Conservation (phyloP, 1,140 invertebrate species). For the Bombus balteatus region DNA sequence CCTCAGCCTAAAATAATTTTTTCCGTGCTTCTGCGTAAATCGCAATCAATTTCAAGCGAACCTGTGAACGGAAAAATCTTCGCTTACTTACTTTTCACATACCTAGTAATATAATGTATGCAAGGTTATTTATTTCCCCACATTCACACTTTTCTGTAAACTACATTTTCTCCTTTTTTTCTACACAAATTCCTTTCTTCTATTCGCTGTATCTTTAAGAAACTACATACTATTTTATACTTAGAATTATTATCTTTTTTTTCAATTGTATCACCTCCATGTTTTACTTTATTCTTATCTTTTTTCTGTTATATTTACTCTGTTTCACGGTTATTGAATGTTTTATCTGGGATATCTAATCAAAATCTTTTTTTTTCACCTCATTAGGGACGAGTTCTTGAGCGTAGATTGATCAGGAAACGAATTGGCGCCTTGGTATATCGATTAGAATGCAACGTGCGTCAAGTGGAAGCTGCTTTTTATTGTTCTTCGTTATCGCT, state of each 20-base stretch:
- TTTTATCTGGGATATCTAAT: conserved; percentile 47
- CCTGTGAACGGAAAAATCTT: no score
- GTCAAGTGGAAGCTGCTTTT: not conserved
- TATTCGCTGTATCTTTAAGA: not conserved
- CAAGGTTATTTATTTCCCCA: not conserved
- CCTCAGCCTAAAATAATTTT: no score
- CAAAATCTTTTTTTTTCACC: not conserved
- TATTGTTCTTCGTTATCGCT: conserved; percentile 2
- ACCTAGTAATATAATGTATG: not conserved
- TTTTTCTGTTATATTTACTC: not conserved
- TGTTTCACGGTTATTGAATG: not conserved
- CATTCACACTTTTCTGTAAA: not conserved
- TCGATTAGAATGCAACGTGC: not conserved
- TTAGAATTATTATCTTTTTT: not conserved
- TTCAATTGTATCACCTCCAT: no score
- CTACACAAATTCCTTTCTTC: no score
- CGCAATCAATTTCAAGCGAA: not conserved
- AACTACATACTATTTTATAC: not conserved
- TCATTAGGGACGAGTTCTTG: not conserved
- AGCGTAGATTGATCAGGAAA: conserved; percentile 3
- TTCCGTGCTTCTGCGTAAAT: not conserved
- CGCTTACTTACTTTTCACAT: not conserved
- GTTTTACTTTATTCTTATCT: no score
- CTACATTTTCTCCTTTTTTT: not conserved
- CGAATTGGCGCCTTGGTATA: not conserved